Evolutionary conservation across 2,888 invertebrate genomes (phyloP), one percentile per base, ranked within the genome.

Genomic region (Alsophila aescularia): DNA sequence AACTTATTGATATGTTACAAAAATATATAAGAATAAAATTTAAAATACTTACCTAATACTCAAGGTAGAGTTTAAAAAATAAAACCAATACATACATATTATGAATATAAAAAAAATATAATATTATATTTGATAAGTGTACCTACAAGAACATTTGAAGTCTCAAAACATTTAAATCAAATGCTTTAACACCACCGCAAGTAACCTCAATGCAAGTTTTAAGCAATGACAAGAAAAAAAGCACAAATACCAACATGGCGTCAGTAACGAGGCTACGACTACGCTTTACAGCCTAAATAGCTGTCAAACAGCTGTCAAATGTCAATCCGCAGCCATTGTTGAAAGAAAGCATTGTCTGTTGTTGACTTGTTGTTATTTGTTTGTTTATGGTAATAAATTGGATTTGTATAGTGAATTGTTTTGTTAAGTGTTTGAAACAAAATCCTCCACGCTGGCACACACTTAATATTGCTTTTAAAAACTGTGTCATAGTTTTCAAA

Each of bases 251-350:
- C 73, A 80, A 81, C 76, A 84, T 87, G 84, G 86, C 85, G 79
- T 66, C 80, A 75, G 75, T 83, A 84, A 86, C 81, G 77, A 86
- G 84, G 68, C 73, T 73, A 73, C 73, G 73, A 66, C 35, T 45
- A 45, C 35, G 63, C 64, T 72, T 82, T 83, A 83, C 84, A 85
- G 85, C 87, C 83, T 84, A 86, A 87, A 87, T 45, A 50, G 41
- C 55, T 51, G 55, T 56, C 81, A 54, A 34, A 54, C 54, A 81
- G 72, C 83, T 87, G 88, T 88, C 88, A 87, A 79, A 76, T 81
- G 83, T 85, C 84, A 86, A 58, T 58, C 62, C 12, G 12, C 44
- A 39, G 52, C 55, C 48, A 62, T 63, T 61, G 60, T 60, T 52
- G 53, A 54, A 51, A 59, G 57, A 47, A 34, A 48, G 49, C 41